Conservation (phyloP, 2,113 vertebrate genomes). For the Colius striatus region DNA sequence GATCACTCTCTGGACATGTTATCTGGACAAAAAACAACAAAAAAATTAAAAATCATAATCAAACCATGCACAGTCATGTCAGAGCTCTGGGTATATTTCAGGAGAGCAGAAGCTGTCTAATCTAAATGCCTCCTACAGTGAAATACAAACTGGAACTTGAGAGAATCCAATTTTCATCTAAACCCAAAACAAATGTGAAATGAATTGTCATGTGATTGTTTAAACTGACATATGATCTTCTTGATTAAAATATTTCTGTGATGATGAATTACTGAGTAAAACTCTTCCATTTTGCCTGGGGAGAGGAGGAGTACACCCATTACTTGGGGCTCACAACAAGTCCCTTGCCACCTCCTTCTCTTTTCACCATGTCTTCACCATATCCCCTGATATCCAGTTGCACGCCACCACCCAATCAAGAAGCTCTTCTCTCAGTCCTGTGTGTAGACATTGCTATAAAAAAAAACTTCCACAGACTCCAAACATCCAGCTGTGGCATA, state of each 20-base stretch:
- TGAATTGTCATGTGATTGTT: not conserved
- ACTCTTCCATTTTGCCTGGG: not conserved
- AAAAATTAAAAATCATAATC: not conserved
- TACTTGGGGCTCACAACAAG: accelerated
- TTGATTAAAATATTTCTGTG: not conserved
- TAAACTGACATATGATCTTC: not conserved
- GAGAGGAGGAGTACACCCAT: accelerated
- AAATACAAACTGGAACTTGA: not conserved
- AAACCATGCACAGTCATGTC: not conserved
- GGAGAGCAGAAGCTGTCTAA: not conserved
- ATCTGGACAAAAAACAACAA: not conserved
- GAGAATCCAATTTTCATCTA: conserved; percentile 8
- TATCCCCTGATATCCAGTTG: not conserved
- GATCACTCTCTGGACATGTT: not conserved
- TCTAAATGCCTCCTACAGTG: not conserved
- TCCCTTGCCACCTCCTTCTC: not conserved
- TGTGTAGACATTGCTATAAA: not conserved
- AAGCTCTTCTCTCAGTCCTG: not conserved
- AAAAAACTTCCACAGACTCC: not conserved
- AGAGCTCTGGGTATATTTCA: not conserved
- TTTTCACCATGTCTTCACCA: not conserved
- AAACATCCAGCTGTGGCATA: not conserved
- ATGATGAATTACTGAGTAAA: not conserved
- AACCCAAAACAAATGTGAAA: not conserved
- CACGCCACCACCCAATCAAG: not conserved